These are phyloP conservation scores for Asobara japonica DNA, from an alignment of 1,140 invertebrate species.

Conservation along the genomic window DNA sequence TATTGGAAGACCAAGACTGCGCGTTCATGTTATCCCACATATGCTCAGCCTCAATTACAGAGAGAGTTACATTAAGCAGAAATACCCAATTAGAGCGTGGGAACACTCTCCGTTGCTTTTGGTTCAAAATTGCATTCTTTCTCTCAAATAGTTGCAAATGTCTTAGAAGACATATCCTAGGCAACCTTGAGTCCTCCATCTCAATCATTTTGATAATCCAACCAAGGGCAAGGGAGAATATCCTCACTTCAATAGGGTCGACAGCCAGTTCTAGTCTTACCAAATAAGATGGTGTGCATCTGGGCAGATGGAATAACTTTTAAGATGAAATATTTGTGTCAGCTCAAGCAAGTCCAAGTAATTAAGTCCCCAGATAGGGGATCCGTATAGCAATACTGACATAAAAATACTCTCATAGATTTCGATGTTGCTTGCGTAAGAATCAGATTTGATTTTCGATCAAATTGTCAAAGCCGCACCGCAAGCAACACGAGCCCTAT, in stretches of 20 bases:
- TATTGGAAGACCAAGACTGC: neutral
- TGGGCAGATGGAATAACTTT: constrained; percentile 19
- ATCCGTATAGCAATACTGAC: constrained; percentile 19
- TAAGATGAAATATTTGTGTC: constrained; percentile 27
- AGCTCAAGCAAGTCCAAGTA: constrained; percentile 16
- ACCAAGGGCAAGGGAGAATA: neutral
- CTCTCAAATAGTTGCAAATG: neutral
- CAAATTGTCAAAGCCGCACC: constrained; percentile 7
- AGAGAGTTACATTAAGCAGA: neutral
- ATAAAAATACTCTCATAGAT: constrained; percentile 1
- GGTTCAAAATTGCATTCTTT: neutral
- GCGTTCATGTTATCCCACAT: neutral
- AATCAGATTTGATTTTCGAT: constrained; percentile 13
- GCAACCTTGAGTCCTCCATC: constrained; percentile 7
- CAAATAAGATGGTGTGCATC: neutral
- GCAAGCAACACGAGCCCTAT: constrained; percentile 23
- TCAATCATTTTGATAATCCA: constrained; percentile 8
- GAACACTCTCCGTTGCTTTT: neutral
- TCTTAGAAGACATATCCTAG: constrained; percentile 19
- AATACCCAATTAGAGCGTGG: neutral
- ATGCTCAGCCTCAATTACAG: neutral
- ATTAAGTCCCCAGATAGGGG: constrained; percentile 18
- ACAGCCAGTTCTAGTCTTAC: neutral
- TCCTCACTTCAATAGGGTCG: neutral
- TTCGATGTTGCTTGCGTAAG: constrained; percentile 13